Percentiles rank a stretch among this genome's conserved stretches.
phyloP scores from a whole-genome alignment of 2,797 vertebrate species.

The Fratercula arctica region DNA sequence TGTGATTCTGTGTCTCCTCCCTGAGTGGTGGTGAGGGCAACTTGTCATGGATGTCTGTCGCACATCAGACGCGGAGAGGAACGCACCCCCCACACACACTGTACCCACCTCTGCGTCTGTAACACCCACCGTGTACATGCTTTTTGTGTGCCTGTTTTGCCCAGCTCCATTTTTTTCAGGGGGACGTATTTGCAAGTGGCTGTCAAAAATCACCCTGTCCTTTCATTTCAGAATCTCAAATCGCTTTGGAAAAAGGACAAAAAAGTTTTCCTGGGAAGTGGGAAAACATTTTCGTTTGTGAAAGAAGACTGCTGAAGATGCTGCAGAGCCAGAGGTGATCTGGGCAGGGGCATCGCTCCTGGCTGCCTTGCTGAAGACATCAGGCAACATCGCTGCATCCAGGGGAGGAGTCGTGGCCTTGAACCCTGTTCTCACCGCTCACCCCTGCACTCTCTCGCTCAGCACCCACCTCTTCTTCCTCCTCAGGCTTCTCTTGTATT shows the following conservation, averaged over 20 bases:
- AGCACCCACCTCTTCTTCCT: background rate
- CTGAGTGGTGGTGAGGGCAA: background rate
- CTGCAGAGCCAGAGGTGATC: accelerated
- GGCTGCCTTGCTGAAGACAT: background rate
- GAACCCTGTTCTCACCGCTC: background rate
- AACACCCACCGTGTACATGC: accelerated
- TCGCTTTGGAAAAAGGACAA: background rate
- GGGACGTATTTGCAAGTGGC: background rate
- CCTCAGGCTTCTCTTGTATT: background rate
- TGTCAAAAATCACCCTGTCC: background rate
- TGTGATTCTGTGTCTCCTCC: background rate
- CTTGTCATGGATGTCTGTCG: background rate
- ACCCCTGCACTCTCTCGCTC: background rate
- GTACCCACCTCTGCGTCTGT: background rate
- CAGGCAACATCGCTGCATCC: background rate
- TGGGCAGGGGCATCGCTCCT: background rate
- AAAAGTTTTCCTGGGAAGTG: background rate
- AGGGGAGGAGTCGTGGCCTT: background rate
- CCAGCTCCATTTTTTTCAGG: background rate
- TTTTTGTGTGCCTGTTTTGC: background rate
- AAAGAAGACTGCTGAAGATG: background rate
- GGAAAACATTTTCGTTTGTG: background rate
- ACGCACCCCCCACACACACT: background rate
- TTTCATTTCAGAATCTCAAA: background rate
- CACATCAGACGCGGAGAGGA: background rate